Evolutionary conservation across 2,888 invertebrate species (phyloP).

Genomic region (Polia nebulosa): DNA sequence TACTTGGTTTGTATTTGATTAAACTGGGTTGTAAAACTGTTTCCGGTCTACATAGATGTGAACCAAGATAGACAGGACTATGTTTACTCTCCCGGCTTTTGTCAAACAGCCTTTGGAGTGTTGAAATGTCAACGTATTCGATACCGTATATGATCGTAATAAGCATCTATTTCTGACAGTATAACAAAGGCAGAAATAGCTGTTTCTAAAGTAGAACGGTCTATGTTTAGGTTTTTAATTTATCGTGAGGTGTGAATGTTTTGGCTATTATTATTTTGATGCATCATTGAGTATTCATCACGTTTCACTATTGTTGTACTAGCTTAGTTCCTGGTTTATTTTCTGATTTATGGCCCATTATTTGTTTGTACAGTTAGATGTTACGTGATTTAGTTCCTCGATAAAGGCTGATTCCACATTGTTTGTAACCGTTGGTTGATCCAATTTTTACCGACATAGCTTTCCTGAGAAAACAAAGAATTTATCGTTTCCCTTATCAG

Average conservation of each 20-base stretch:
- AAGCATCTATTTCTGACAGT: slow-evolving; percentile 28
- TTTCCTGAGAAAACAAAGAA: slow-evolving; percentile 40
- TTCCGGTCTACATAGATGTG: slow-evolving; percentile 42
- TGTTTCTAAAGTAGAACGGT: slow-evolving; percentile 35
- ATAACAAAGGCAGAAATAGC: slow-evolving; percentile 38
- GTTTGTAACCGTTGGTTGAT: slow-evolving; percentile 43
- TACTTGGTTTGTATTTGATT: slow-evolving; percentile 53
- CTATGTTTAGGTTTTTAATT: slow-evolving; percentile 63
- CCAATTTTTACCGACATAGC: slow-evolving; percentile 35
- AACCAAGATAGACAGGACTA: slow-evolving; percentile 13
- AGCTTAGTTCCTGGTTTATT: slow-evolving; percentile 61
- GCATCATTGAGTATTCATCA: slow-evolving; percentile 65
- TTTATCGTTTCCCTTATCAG: slow-evolving; percentile 55
- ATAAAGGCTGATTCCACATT: slow-evolving; percentile 19
- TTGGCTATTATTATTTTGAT: slow-evolving; percentile 62
- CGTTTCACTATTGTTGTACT: slow-evolving; percentile 38
- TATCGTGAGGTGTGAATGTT: slow-evolving; percentile 63
- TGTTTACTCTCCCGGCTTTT: slow-evolving; percentile 33
- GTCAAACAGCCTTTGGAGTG: slow-evolving; percentile 18
- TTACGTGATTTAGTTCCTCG: slow-evolving; percentile 20
- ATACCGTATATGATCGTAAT: too few species aligned
- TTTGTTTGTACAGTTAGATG: slow-evolving; percentile 44
- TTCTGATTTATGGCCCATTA: slow-evolving; percentile 29
- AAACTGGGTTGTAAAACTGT: slow-evolving; percentile 45
- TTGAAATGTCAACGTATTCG: slow-evolving; percentile 11